Conservation (phyloP, 2,888 invertebrate species). For the Caenorhabditis imperialis region DNA sequence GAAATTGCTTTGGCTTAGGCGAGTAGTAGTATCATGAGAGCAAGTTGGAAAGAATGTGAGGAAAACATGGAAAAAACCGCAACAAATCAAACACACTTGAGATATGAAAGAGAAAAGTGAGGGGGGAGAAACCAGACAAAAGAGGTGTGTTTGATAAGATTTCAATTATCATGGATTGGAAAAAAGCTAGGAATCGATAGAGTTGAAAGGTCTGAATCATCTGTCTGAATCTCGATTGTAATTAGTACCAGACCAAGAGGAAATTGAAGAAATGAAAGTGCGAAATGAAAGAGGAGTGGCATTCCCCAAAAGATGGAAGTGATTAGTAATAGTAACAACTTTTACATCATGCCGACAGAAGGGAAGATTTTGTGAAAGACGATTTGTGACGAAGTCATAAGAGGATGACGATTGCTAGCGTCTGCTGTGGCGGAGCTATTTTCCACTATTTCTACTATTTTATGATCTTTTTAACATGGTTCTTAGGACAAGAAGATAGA, state of each 20-base stretch:
- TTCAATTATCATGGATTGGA: neutral
- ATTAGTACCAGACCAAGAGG: conserved; percentile 5
- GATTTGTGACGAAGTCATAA: conserved; percentile 10
- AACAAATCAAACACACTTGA: conserved; percentile 61
- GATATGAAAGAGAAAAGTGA: conserved; percentile 9
- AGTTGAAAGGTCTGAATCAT: neutral
- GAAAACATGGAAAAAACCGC: conserved; percentile 48
- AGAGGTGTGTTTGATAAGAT: neutral
- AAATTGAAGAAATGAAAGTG: conserved; percentile 22
- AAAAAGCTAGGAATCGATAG: neutral
- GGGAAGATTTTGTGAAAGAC: conserved; percentile 12
- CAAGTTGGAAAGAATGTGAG: neutral
- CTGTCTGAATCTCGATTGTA: too few relatives aligned
- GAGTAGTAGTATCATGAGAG: neutral
- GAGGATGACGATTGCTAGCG: too few relatives aligned
- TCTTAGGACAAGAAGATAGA: neutral
- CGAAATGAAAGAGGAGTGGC: conserved; percentile 37
- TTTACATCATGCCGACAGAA: conserved; percentile 12
- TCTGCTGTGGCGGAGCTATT: too few relatives aligned
- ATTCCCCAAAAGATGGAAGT: conserved; percentile 25
- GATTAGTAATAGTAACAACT: conserved; percentile 51
- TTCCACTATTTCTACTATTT: neutral
- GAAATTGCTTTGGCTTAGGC: conserved; percentile 3
- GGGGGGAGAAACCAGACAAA: conserved; percentile 3
- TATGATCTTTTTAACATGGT: conserved; percentile 1